phyloP scores from a whole-genome alignment of 2,888 invertebrate genomes.

The Didymodactylos carnosus region DNA sequence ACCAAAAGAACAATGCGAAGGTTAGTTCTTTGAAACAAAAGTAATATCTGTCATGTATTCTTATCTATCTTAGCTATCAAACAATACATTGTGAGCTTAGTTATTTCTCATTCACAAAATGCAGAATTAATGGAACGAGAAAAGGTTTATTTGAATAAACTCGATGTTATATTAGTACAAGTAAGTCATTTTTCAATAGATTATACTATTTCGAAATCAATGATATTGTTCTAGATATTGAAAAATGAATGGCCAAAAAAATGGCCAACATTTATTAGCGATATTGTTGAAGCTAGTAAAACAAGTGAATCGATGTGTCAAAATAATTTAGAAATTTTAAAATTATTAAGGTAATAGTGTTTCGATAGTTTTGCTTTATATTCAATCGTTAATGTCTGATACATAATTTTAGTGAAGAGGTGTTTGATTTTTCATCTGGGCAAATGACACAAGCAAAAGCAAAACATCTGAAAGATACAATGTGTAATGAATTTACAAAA shows the following conservation, averaged over 20 bases:
- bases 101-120: constrained; percentile 91
- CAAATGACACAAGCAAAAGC: constrained; percentile 97
- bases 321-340: constrained; percentile 96
- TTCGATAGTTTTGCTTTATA: not conserved
- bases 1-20: constrained; percentile 88
- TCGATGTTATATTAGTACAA: constrained; percentile 96
- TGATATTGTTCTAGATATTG: constrained; percentile 47
- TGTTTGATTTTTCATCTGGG: constrained; percentile 92
- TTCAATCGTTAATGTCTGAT: not conserved
- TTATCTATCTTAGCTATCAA: constrained; percentile 55
- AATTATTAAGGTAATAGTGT: constrained; percentile 49
- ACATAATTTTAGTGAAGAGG: constrained; percentile 55
- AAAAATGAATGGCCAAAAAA: constrained; percentile 99
- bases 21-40: constrained; percentile 22
- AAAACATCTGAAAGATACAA: constrained; percentile 92
- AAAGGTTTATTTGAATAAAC: constrained; percentile 84
- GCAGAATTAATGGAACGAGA: constrained; percentile 66
- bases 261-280: constrained; percentile 95
- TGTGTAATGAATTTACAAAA: constrained; percentile 96
- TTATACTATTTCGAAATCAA: not conserved
- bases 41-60: not conserved
- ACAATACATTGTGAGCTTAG: constrained; percentile 91
- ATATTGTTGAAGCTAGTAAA: constrained; percentile 95
- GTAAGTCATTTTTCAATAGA: constrained; percentile 32
- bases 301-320: constrained; percentile 96